Evolutionary conservation across 2,113 vertebrate species (phyloP).

Genomic region (Herpetotheres cachinnans): DNA sequence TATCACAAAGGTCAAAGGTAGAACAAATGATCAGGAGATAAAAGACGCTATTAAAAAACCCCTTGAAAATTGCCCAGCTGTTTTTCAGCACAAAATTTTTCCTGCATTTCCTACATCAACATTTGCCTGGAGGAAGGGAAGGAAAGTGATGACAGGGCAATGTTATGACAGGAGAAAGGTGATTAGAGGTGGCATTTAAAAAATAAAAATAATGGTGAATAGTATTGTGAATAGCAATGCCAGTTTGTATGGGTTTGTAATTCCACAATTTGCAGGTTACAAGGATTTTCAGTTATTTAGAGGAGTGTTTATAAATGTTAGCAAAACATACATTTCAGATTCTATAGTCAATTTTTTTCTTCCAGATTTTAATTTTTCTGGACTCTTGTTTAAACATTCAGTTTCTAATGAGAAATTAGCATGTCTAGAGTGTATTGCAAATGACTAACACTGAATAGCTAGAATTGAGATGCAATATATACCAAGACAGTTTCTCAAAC

Average conservation of each 20-base stretch:
- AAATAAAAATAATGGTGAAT: background rate
- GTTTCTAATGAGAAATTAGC: background rate
- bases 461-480: background rate
- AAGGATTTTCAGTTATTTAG: background rate
- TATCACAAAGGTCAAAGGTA: background rate
- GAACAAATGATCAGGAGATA: background rate
- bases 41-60: background rate
- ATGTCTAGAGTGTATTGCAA: background rate
- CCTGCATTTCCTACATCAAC: background rate
- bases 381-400: background rate
- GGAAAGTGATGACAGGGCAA: constrained; percentile 12
- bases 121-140: constrained; percentile 29
- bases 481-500: background rate
- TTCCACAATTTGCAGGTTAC: background rate
- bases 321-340: background rate
- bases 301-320: background rate
- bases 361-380: background rate
- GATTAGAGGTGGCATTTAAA: background rate
- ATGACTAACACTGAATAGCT: background rate
- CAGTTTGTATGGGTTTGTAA: background rate
- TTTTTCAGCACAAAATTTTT: background rate
- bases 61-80: background rate
- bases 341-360: background rate
- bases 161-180: background rate
- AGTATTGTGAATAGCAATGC: background rate